These are phyloP conservation scores for Caenorhabditis wallacei DNA, from an alignment of 2,888 invertebrate species.

Conservation along the genomic window DNA sequence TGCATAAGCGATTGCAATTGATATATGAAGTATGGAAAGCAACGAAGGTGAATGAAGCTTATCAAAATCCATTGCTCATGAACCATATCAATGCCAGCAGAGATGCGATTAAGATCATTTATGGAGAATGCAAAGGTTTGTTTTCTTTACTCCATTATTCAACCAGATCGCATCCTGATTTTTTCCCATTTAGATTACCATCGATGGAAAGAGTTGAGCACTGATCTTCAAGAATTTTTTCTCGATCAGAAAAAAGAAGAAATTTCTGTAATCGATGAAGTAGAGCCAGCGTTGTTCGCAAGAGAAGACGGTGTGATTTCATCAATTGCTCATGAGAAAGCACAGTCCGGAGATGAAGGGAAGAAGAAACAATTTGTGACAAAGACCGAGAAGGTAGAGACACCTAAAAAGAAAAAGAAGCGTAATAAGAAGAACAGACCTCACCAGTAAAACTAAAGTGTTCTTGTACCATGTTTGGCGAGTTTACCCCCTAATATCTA, in stretches of 20 bases:
- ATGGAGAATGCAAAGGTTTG: slow-evolving; percentile 25
- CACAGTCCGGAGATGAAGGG: slow-evolving; percentile 42
- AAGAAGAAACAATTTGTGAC: slow-evolving; percentile 53
- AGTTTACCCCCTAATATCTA: slow-evolving; percentile 15
- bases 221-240: slow-evolving; percentile 39
- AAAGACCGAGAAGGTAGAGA: slow-evolving; percentile 58
- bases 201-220: slow-evolving; percentile 28
- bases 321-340: slow-evolving; percentile 47
- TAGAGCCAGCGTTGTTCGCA: slow-evolving; percentile 39
- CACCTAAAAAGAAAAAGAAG: slow-evolving; percentile 56
- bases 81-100: slow-evolving; percentile 28
- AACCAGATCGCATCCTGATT: not conserved
- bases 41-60: slow-evolving; percentile 16
- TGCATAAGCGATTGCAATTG: slow-evolving; percentile 31
- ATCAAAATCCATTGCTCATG: slow-evolving; percentile 9
- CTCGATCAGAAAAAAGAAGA: slow-evolving; percentile 23
- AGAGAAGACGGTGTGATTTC: slow-evolving; percentile 62
- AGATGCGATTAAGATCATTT: slow-evolving; percentile 18
- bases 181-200: not conserved
- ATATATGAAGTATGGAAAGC: slow-evolving; percentile 38
- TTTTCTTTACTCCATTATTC: not conserved
- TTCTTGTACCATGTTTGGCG: slow-evolving; percentile 43
- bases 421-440: slow-evolving; percentile 33
- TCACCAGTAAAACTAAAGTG: slow-evolving; percentile 10
- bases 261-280: slow-evolving; percentile 1